phyloP scores from a whole-genome alignment of 2,888 invertebrate species.

The Neoitamus cyanurus region DNA sequence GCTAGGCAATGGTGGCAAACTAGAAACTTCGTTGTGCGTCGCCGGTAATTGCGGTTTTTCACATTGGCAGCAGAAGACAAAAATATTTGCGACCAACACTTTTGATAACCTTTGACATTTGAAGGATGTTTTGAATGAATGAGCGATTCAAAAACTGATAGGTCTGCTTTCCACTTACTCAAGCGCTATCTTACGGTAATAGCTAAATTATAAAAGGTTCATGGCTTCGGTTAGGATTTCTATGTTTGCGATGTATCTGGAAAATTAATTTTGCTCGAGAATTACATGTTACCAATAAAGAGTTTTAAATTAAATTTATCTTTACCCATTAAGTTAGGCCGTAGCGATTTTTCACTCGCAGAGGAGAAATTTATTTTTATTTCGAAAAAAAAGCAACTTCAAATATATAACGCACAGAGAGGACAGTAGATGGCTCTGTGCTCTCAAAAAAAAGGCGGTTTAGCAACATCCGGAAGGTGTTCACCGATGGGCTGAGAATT shows the following conservation, averaged over 20 bases:
- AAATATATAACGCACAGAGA: no score
- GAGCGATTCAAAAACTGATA: not conserved
- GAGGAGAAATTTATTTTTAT: no score
- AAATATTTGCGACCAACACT: slow-evolving; percentile 8
- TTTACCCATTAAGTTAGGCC: no score
- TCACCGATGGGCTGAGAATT: no score
- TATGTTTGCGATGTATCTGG: no score
- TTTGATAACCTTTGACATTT: slow-evolving; percentile 30
- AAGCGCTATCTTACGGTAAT: not conserved
- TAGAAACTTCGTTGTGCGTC: not conserved
- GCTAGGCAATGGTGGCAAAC: not conserved
- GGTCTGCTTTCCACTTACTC: not conserved
- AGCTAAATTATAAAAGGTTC: not conserved
- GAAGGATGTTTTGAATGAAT: not conserved
- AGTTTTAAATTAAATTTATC: no score
- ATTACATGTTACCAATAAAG: no score
- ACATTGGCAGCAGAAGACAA: not conserved
- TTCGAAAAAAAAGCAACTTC: no score
- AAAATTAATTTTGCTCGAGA: not conserved
- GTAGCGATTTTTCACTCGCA: no score
- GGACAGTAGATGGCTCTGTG: no score
- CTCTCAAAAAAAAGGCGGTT: no score
- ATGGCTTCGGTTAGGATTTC: not conserved
- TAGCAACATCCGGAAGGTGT: no score
- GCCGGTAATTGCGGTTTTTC: not conserved